Conservation (phyloP, 2,797 vertebrate species). For the Margarornis squamiger region DNA sequence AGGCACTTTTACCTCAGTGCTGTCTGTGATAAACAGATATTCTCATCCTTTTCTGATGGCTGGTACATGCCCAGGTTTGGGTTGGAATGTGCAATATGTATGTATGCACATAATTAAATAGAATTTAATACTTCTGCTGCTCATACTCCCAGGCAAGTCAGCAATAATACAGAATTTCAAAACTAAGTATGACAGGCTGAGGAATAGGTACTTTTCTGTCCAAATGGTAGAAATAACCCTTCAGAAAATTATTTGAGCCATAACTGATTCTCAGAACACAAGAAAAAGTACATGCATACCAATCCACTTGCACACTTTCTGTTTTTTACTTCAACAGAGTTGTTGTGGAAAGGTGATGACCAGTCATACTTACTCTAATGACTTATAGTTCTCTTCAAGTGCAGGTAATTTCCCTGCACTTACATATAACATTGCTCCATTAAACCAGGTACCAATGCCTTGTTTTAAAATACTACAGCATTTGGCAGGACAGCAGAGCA, state of each 20-base stretch:
- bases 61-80: neutral
- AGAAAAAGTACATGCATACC: neutral
- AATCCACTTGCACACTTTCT: neutral
- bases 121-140: neutral
- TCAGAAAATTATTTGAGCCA: neutral
- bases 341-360: neutral
- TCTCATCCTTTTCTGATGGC: neutral
- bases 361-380: neutral
- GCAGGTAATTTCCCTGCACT: neutral
- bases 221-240: neutral
- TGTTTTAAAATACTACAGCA: neutral
- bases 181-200: neutral
- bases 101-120: slow-evolving; percentile 40
- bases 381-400: neutral
- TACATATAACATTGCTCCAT: neutral
- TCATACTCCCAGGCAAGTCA: neutral
- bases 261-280: neutral
- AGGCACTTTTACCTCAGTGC: neutral
- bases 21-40: neutral
- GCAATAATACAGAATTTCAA: neutral
- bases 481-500: neutral
- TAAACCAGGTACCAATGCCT: neutral
- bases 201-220: neutral
- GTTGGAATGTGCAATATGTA: neutral
- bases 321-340: neutral